Conservation (phyloP, 2,888 invertebrate species). For the Eustalomyia histrio region DNA sequence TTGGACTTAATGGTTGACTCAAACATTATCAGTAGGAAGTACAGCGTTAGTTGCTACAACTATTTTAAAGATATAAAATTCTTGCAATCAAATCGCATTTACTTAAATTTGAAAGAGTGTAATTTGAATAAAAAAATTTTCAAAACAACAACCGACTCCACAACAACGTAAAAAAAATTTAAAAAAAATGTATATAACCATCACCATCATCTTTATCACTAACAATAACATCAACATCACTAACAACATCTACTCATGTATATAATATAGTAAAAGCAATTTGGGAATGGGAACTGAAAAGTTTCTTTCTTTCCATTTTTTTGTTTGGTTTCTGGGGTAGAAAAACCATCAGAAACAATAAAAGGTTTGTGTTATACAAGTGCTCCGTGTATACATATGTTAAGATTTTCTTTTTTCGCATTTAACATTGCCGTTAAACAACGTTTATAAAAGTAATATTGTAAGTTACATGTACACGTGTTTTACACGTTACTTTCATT, state of each 20-base stretch:
- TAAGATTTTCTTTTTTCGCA: constrained; percentile 31
- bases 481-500: constrained; percentile 67
- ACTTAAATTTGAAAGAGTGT: constrained; percentile 6
- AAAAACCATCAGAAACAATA: constrained; percentile 10
- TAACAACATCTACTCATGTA: constrained; percentile 48
- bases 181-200: constrained; percentile 20
- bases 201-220: constrained; percentile 54
- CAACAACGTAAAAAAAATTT: constrained; percentile 28
- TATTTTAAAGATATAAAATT: too few species aligned
- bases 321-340: constrained; percentile 23
- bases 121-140: constrained; percentile 9
- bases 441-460: constrained; percentile 48
- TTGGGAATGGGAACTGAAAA: constrained; percentile 38
- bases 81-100: neutral
- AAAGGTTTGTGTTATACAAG: constrained; percentile 39
- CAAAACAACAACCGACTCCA: constrained; percentile 14
- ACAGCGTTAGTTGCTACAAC: too few species aligned
- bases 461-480: constrained; percentile 71
- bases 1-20: too few species aligned
- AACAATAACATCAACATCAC: constrained; percentile 47
- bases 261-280: constrained; percentile 46
- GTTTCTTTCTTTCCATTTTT: constrained; percentile 15
- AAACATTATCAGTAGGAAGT: too few species aligned
- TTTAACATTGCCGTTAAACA: constrained; percentile 58
- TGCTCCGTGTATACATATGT: constrained; percentile 24